Percentiles rank a stretch among this genome's conserved stretches.
Conservation (phyloP, 1,140 invertebrate species). For the Cydia strobilella region DNA sequence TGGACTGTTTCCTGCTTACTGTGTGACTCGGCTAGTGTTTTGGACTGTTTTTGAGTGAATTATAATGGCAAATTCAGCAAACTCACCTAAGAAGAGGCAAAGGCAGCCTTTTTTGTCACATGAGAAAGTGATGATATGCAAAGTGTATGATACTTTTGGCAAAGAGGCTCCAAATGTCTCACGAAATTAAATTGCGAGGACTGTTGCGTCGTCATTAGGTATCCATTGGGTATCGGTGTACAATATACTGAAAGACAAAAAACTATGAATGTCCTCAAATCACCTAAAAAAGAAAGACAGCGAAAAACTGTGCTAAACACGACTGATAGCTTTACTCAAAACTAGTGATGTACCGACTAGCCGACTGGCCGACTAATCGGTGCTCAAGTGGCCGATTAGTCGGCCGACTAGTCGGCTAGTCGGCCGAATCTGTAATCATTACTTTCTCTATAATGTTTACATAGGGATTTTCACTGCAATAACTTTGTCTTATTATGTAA, state of each 20-base stretch:
- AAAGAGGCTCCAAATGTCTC: background rate
- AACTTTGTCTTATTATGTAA: too few relatives aligned
- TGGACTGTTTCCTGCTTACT: constrained; percentile 12
- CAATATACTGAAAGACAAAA: background rate
- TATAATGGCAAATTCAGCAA: background rate
- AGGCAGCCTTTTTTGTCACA: background rate
- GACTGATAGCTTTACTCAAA: background rate
- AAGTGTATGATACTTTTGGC: background rate
- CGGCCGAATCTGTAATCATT: too few relatives aligned
- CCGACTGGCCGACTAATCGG: too few relatives aligned
- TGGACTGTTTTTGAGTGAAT: background rate
- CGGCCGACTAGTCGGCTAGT: too few relatives aligned
- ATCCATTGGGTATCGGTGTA: constrained; percentile 4
- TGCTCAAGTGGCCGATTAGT: too few relatives aligned
- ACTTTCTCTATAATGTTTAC: too few relatives aligned
- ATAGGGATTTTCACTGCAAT: too few relatives aligned
- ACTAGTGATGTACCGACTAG: too few relatives aligned
- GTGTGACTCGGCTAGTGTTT: background rate
- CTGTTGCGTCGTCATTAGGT: background rate
- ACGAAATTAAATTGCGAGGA: background rate
- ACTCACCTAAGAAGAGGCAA: background rate
- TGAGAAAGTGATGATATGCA: background rate
- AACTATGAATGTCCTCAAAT: background rate
- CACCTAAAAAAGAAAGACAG: background rate
- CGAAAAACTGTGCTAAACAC: background rate